Percentiles rank a stretch among this genome's conserved stretches.
Evolutionary conservation across 2,797 vertebrate genomes (phyloP).

Genomic region (Paratrypauchen microcephalus): DNA sequence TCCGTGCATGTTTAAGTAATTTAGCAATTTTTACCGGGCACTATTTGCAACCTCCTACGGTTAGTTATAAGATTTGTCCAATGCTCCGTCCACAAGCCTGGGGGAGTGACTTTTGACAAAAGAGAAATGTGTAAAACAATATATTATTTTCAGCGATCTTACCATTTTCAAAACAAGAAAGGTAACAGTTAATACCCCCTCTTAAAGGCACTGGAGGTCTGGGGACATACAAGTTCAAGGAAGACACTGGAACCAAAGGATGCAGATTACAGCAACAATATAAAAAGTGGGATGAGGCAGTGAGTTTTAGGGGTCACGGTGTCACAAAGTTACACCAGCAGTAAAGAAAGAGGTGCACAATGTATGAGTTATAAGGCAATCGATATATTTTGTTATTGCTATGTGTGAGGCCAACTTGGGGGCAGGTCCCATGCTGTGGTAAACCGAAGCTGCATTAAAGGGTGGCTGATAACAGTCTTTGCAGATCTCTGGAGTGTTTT

Average conservation of each 20-base stretch:
- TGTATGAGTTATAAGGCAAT: slow-evolving; percentile 30
- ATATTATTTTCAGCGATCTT: too few species aligned
- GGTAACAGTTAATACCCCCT: too few species aligned
- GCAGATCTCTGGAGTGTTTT: slow-evolving; percentile 14
- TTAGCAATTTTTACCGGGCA: too few species aligned
- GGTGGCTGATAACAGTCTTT: slow-evolving; percentile 11
- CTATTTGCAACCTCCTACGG: too few species aligned
- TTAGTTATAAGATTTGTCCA: too few species aligned
- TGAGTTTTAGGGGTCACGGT: slow-evolving; percentile 21
- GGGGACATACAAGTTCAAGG: slow-evolving; percentile 24
- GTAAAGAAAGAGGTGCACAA: slow-evolving; percentile 29
- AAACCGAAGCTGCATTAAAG: slow-evolving; percentile 1
- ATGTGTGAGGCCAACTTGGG: slow-evolving; percentile 25
- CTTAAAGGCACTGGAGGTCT: slow-evolving; percentile 52
- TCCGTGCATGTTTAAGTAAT: too few species aligned
- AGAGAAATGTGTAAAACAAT: too few species aligned
- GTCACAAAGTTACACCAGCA: slow-evolving; percentile 27
- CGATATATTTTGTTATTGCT: slow-evolving; percentile 37
- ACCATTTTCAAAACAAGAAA: too few species aligned
- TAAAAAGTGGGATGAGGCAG: slow-evolving; percentile 17
- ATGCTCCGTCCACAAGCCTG: too few species aligned
- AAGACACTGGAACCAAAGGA: slow-evolving; percentile 21
- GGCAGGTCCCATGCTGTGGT: slow-evolving; percentile 10
- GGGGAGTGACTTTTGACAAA: too few species aligned
- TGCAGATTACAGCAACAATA: slow-evolving; percentile 3